phyloP scores from a whole-genome alignment of 2,797 vertebrate genomes.

The Thunnus albacares region DNA sequence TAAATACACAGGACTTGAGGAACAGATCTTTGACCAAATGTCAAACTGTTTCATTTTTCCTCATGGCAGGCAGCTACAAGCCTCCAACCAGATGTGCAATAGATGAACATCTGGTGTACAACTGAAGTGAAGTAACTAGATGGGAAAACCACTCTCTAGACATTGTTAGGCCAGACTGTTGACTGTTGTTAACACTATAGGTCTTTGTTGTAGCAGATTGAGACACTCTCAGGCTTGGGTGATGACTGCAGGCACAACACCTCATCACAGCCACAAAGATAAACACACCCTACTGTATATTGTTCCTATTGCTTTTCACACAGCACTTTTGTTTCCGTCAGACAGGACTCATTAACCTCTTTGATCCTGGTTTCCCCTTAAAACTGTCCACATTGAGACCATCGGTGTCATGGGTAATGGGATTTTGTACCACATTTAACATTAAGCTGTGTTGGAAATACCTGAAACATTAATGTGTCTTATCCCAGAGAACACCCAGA shows the following conservation, averaged over 20 bases:
- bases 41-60: background rate
- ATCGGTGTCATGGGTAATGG: background rate
- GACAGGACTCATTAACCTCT: too few relatives aligned
- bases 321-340: too few relatives aligned
- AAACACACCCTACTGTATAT: too few relatives aligned
- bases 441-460: too few relatives aligned
- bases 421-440: background rate
- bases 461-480: too few relatives aligned
- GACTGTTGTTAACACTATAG: background rate
- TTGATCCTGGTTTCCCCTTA: background rate
- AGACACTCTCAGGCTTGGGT: too few relatives aligned
- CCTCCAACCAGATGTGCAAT: constrained; percentile 5
- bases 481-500: too few relatives aligned
- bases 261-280: too few relatives aligned
- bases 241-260: too few relatives aligned
- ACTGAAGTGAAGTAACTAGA: background rate
- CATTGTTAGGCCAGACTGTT: background rate
- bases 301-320: too few relatives aligned
- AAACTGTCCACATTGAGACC: background rate
- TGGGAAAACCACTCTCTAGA: background rate
- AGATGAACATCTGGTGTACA: constrained; percentile 4
- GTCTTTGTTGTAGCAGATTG: too few relatives aligned
- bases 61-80: background rate
- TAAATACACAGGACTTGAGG: background rate
- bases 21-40: background rate